A percentile compares a stretch with the other conserved stretches of the same genome.
Evolutionary conservation across 2,888 invertebrate genomes (phyloP).

Genomic region (Suillia variegata): DNA sequence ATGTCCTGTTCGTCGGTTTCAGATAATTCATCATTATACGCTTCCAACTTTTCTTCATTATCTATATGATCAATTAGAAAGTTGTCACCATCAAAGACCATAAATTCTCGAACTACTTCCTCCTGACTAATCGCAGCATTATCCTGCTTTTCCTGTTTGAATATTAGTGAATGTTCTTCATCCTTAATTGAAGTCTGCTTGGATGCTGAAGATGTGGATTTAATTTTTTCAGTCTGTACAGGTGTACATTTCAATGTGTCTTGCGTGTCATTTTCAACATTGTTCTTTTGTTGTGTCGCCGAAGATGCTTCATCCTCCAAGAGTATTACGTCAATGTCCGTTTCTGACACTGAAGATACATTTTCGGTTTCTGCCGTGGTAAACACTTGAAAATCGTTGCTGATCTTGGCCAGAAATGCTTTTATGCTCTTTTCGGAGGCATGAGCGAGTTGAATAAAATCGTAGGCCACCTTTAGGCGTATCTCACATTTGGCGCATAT

Average conservation of each 20-base stretch:
- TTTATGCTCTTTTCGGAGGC: slow-evolving; percentile 44
- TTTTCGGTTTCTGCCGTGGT: slow-evolving; percentile 24
- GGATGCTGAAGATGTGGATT: no score
- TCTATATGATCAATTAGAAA: neutral
- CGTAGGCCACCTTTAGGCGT: slow-evolving; percentile 43
- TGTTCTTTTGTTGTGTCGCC: no score
- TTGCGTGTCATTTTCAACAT: neutral
- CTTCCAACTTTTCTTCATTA: neutral
- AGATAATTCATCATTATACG: neutral
- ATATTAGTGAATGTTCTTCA: neutral
- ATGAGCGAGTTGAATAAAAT: slow-evolving; percentile 43
- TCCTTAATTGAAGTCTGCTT: neutral
- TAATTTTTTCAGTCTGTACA: neutral
- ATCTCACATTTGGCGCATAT: slow-evolving; percentile 44
- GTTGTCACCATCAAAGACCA: no score
- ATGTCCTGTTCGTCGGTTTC: slow-evolving; percentile 12
- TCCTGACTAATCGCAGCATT: no score
- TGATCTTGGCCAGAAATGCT: slow-evolving; percentile 44
- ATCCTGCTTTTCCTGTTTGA: no score
- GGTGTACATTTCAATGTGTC: no score
- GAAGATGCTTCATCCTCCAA: neutral
- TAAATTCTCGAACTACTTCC: no score
- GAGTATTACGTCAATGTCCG: neutral
- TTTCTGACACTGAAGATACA: neutral
- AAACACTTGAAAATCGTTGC: slow-evolving; percentile 46